These are phyloP conservation scores for Telmatochromis sp. DNA, from an alignment of 2,113 vertebrate species.

Conservation along the genomic window DNA sequence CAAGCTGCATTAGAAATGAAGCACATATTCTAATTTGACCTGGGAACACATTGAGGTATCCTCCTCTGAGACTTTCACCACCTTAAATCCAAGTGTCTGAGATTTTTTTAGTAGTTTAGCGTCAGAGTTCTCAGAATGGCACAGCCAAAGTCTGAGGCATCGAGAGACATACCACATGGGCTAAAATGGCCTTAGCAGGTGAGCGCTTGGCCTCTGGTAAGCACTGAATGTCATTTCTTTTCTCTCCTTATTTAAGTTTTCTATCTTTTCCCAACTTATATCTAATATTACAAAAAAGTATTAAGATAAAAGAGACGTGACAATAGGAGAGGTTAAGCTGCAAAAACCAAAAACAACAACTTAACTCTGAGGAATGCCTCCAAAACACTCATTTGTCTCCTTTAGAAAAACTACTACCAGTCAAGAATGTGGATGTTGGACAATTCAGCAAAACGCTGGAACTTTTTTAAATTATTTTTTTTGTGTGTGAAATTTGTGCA, in stretches of 20 bases:
- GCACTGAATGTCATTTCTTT: background rate
- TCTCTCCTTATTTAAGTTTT: background rate
- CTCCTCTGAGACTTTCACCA: background rate
- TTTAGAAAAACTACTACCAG: background rate
- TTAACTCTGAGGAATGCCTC: rapidly evolving
- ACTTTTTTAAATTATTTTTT: background rate
- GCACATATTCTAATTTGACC: background rate
- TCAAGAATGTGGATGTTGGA: background rate
- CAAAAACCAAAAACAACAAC: background rate
- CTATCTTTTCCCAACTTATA: background rate
- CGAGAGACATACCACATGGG: background rate
- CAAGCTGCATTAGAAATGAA: background rate
- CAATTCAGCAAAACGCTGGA: background rate
- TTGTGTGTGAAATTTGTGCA: background rate
- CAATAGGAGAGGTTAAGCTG: background rate
- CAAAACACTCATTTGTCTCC: background rate
- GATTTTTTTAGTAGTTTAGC: background rate
- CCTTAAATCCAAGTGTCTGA: background rate
- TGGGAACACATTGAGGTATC: background rate
- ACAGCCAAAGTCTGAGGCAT: background rate
- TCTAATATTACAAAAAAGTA: background rate
- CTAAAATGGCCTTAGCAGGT: background rate
- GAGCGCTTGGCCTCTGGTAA: background rate
- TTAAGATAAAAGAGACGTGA: background rate
- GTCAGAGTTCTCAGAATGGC: background rate